Evolutionary conservation across 2,113 vertebrate genomes (phyloP).

Genomic region (Microcebus lehilahytsara): DNA sequence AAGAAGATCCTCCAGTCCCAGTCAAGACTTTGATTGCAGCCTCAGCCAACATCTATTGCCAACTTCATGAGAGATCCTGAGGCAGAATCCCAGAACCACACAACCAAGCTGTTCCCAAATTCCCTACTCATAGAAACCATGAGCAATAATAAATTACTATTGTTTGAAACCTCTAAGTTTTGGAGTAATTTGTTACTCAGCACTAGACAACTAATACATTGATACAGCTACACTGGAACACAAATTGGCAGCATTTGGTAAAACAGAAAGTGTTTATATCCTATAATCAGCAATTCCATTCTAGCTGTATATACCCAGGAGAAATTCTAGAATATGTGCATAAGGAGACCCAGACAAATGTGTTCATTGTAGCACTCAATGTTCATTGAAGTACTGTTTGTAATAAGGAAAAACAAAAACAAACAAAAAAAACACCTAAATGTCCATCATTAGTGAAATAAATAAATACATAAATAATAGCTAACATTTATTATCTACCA

Average conservation of each 20-base stretch:
- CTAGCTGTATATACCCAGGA: not conserved
- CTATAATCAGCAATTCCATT: not conserved
- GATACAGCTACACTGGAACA: not conserved
- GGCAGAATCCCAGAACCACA: not conserved
- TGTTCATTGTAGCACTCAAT: not conserved
- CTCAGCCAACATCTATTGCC: not conserved
- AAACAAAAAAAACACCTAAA: not conserved
- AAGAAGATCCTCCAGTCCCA: not conserved
- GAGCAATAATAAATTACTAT: not conserved
- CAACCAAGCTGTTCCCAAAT: not conserved
- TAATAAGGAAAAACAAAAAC: not conserved
- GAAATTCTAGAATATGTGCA: not conserved
- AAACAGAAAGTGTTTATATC: not conserved
- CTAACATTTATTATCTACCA: not conserved
- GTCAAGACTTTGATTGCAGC: not conserved
- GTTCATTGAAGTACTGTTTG: not conserved
- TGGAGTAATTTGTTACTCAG: not conserved
- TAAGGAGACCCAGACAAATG: not conserved
- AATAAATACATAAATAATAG: not conserved
- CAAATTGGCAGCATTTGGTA: not conserved
- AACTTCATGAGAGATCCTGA: not conserved
- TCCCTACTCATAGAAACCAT: not conserved
- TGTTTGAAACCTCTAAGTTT: not conserved
- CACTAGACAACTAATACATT: not conserved
- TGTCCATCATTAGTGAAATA: conserved; percentile 8